Base-by-base conservation (phyloP, 2,797 vertebrate species). In the Astyanax mexicanus region DNA sequence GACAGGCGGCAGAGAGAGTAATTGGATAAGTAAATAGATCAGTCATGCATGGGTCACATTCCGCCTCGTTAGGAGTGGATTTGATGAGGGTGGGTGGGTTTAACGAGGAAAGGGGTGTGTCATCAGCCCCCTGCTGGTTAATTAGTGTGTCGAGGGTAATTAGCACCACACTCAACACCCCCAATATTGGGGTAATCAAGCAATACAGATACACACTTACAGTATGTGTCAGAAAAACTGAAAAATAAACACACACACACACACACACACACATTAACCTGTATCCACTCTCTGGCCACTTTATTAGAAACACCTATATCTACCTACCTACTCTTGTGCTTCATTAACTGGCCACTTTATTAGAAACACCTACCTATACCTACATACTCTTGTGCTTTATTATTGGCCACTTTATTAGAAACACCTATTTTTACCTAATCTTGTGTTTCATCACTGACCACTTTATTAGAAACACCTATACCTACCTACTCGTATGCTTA, bases 81-180 rank as follows among this genome's bases (percentile, higher is more conserved):
- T 75, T 52, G 72, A 72, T 77, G 54, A 77, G 45, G 77, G 70
- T 15, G 47, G 78, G 42, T 1, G 17, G 51, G 37, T 65, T 67
- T 74, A 70, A 74, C 17, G 52, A 54, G 49, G 32, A n/a, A 45
- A 27, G 61, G 60, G 13, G 66, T 60, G 77, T 7, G n/a, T 58
- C 64, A 69, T 74, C 70, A 70, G 44, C 58, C 70, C 72, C 77
- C 83, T 75, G 69, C 64, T 79, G 77, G 65, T 74, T 81, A 82
- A 87, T 84, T 72, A 83, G 67, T 35, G 75, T 81, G 65, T 81
- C 78, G 58, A 84, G 62, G 38, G 62, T 80, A 79, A 85, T 83
- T 81, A 83, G 60, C 54, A 47, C 55, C 42, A 62, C 21, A 32
- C 19, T 55, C 65, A 32, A 71, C 51, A 38, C 23, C 13, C 61